These are phyloP conservation scores for Ataeniobius toweri DNA, from an alignment of 2,797 vertebrate genomes.

Conservation along the genomic window DNA sequence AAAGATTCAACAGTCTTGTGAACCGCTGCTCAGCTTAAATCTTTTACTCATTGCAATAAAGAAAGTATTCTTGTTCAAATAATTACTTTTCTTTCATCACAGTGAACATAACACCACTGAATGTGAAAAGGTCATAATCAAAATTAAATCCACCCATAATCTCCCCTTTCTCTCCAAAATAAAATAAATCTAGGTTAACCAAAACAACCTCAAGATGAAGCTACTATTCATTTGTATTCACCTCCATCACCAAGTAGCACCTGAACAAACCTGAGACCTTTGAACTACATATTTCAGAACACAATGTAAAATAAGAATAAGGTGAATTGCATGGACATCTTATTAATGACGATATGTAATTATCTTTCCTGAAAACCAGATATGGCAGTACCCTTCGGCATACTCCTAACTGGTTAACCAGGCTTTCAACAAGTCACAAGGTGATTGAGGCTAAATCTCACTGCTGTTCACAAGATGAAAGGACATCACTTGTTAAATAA, in stretches of 20 bases:
- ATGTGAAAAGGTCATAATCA: constrained; percentile 26
- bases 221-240: constrained; percentile 27
- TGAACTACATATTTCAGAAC: not conserved
- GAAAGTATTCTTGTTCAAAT: not conserved
- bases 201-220: constrained; percentile 42
- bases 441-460: not conserved
- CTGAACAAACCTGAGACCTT: not conserved
- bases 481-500: not conserved
- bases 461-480: not conserved
- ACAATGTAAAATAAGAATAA: not conserved
- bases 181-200: not conserved
- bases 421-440: not conserved
- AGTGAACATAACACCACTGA: constrained; percentile 47
- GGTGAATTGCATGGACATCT: not conserved
- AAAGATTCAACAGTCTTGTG: not conserved
- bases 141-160: constrained; percentile 1
- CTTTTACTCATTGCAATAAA: not conserved
- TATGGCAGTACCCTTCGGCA: not conserved
- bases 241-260: not conserved
- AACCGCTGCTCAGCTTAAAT: constrained; percentile 1
- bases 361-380: not conserved
- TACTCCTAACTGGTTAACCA: not conserved
- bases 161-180: not conserved
- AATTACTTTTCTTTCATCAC: not conserved
- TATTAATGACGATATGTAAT: not conserved